A percentile compares a stretch with the other conserved stretches of the same genome.
These are phyloP conservation scores for Apodemus speciosus DNA, from an alignment of 2,113 vertebrate species.

Conservation along the genomic window DNA sequence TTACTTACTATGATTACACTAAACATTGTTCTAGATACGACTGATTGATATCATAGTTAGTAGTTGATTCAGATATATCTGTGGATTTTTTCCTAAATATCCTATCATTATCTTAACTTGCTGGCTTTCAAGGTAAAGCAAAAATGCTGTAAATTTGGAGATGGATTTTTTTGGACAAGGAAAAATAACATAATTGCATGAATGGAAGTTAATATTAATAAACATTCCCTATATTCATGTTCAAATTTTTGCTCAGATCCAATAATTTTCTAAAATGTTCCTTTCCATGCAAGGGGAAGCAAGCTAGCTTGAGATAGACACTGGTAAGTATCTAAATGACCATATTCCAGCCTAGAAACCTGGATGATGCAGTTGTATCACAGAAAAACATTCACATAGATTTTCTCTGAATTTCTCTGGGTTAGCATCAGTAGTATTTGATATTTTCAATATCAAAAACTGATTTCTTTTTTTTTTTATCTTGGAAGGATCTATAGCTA, in stretches of 20 bases:
- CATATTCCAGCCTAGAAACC: neutral
- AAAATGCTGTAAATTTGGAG: neutral
- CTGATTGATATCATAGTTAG: neutral
- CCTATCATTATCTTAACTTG: neutral
- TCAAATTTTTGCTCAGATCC: neutral
- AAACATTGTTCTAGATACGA: neutral
- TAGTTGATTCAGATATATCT: neutral
- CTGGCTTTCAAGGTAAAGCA: conserved; percentile 19
- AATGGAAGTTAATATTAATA: conserved; percentile 28
- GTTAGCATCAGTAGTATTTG: neutral
- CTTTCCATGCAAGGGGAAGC: neutral
- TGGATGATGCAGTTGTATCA: neutral
- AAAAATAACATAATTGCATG: neutral
- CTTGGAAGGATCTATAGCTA: neutral
- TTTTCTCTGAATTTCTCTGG: neutral
- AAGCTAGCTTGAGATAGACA: neutral
- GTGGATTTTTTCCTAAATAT: neutral
- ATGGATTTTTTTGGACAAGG: neutral
- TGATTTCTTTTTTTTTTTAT: neutral
- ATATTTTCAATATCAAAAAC: conserved; percentile 7
- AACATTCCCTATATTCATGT: conserved; percentile 24
- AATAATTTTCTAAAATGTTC: neutral
- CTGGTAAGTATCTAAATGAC: neutral
- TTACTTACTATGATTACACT: neutral
- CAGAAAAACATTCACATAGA: neutral